phyloP scores from a whole-genome alignment of 2,888 invertebrate species.

The Tanaodytes sp. region DNA sequence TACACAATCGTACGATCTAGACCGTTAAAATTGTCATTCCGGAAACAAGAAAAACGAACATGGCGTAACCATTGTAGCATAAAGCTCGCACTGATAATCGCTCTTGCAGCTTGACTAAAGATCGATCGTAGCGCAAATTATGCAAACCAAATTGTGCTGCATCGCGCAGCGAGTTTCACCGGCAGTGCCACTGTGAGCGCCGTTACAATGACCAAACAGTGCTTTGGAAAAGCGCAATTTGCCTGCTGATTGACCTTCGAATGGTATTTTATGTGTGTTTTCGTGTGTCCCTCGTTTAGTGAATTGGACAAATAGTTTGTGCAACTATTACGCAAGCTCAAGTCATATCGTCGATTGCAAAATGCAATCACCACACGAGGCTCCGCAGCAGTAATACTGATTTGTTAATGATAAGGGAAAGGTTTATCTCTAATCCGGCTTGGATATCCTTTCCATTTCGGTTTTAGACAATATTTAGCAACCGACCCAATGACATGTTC shows the following conservation, averaged over 20 bases:
- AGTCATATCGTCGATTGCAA: conserved; percentile 17
- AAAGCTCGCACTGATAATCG: conserved; percentile 56
- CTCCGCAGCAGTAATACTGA: too few relatives aligned
- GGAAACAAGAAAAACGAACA: too few relatives aligned
- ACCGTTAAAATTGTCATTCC: too few relatives aligned
- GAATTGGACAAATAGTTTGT: conserved; percentile 35
- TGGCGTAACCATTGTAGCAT: conserved; percentile 57
- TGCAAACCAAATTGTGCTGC: conserved; percentile 68
- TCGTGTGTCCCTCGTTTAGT: conserved; percentile 32
- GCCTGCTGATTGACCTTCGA: conserved; percentile 44
- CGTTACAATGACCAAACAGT: conserved; percentile 42
- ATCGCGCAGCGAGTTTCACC: conserved; percentile 35
- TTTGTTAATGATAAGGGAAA: too few relatives aligned
- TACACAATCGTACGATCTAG: too few relatives aligned
- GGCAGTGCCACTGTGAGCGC: conserved; percentile 28
- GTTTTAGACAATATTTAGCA: too few relatives aligned
- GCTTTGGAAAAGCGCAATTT: conserved; percentile 49
- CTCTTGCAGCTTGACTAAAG: conserved; percentile 56
- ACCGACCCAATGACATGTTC: too few relatives aligned
- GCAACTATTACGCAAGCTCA: conserved; percentile 37
- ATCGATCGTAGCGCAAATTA: conserved; percentile 65
- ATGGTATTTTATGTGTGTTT: conserved; percentile 34
- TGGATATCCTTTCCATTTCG: too few relatives aligned
- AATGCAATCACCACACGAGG: too few relatives aligned
- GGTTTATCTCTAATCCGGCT: too few relatives aligned